Conservation (phyloP, 2,888 invertebrate species). For the Campoplex nolae region DNA sequence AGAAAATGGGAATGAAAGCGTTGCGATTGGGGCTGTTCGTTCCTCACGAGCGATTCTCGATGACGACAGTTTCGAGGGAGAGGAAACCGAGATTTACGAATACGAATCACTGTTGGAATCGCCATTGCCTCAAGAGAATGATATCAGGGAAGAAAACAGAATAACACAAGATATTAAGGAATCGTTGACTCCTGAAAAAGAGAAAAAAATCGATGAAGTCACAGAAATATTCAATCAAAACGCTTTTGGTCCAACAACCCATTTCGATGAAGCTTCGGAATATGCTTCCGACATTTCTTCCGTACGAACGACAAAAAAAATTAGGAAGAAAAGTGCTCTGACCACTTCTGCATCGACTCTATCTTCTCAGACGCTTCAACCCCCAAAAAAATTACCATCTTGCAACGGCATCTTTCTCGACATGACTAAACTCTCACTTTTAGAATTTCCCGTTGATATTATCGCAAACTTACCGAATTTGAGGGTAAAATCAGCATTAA, state of each 20-base stretch:
- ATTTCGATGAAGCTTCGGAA: constrained; percentile 71
- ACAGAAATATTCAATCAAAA: constrained; percentile 55
- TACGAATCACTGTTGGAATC: constrained; percentile 54
- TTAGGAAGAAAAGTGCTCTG: constrained; percentile 48
- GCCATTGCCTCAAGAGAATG: neutral
- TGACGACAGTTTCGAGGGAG: constrained; percentile 53
- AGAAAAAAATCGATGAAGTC: constrained; percentile 47
- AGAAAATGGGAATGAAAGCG: constrained; percentile 41
- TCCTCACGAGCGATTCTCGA: constrained; percentile 66
- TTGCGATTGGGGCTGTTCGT: constrained; percentile 48
- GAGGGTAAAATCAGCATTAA: constrained; percentile 68
- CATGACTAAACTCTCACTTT: constrained; percentile 69
- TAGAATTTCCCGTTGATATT: constrained; percentile 72
- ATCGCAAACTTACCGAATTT: constrained; percentile 71
- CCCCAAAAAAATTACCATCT: constrained; percentile 67
- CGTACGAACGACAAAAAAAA: constrained; percentile 61
- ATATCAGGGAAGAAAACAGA: constrained; percentile 34
- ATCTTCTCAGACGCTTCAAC: constrained; percentile 45
- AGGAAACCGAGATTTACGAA: constrained; percentile 45
- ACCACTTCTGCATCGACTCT: constrained; percentile 32
- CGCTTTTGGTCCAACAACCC: constrained; percentile 42
- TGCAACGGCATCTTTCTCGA: constrained; percentile 75
- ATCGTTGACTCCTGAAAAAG: constrained; percentile 20
- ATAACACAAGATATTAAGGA: constrained; percentile 22
- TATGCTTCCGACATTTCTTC: constrained; percentile 71